phyloP scores from a whole-genome alignment of 2,797 vertebrate genomes.

The Nyctalus aviator region DNA sequence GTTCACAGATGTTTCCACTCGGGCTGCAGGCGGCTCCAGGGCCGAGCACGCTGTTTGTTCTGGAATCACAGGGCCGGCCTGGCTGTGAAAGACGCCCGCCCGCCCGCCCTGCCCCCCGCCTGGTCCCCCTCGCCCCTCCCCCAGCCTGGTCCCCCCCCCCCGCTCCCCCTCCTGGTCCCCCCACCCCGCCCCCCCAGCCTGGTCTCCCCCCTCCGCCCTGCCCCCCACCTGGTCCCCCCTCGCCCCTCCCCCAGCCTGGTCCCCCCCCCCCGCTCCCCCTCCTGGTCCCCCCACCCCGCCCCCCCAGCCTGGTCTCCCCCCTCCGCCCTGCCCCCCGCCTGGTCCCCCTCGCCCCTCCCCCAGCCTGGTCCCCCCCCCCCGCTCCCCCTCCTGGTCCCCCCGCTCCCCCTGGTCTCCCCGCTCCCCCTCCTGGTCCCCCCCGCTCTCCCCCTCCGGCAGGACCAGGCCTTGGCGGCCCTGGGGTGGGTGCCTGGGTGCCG shows the following conservation, averaged over 20 bases:
- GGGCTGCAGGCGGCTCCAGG: conserved; percentile 67
- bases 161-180: neutral
- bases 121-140: neutral
- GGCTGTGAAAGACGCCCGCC: conserved; percentile 69
- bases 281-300: neutral
- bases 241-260: too few relatives aligned
- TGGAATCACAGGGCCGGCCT: conserved; percentile 77
- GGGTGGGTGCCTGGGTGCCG: neutral
- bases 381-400: neutral
- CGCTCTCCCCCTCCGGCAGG: neutral
- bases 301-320: too few relatives aligned
- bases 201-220: too few relatives aligned
- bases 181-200: too few relatives aligned
- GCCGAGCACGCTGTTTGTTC: conserved; percentile 71
- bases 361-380: too few relatives aligned
- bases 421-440: neutral
- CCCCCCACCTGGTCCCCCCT: too few relatives aligned
- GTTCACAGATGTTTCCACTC: conserved; percentile 76
- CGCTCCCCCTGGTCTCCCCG: too few relatives aligned
- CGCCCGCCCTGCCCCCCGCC: neutral
- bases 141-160: too few relatives aligned
- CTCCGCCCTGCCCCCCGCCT: neutral
- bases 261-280: neutral
- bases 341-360: too few relatives aligned
- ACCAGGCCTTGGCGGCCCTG: fast-evolving